Base-by-base conservation (phyloP, 2,888 invertebrate species). In the Stenotaenia linearis region DNA sequence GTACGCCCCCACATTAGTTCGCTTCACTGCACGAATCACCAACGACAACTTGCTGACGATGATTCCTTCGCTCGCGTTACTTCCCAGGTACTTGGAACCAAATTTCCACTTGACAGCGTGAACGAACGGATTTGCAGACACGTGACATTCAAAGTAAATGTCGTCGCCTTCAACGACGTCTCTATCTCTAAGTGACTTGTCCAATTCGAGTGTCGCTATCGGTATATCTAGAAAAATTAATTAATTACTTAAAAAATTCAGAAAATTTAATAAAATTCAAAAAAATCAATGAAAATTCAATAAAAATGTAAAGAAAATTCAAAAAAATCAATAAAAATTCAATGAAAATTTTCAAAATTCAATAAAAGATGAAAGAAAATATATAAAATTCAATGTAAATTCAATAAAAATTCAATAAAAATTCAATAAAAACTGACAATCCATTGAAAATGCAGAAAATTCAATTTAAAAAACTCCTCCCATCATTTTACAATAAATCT, bases 101-200 rank as follows among this genome's bases (percentile, higher is more conserved):
- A 94, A 94, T 83, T 93, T 89, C 95, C 95, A 95, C 83, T 92
- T 91, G 82, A 95, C 90, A 85, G 93, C 92, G 84, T 93, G 90
- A 89, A 92, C 93, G 81, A 91, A 91, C 50, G 95, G 95, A 88
- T 95, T 94, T 84, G 95, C 93, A 85, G 92, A 91, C 84, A 95
- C 93, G 89, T 94, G 93, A 88, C 95, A 95, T 88, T 95, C 95
- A 88, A 95, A 95, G 89, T 95, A 95, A 81, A 95, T 94, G 88
- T 95, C 95, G 85, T 94, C 95, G 78, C 95, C 94, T 87, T 95
- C 95, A 87, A 95, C 95, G 88, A 95, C 95, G 88, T 94, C 94
- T 83, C 92, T 92, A 80, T 93, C 91, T 84, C 92, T 92, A 83
- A 95, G 89, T 80, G 94, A 94, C 85, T 93, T 93, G 84, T 95